Percentiles rank a stretch among this genome's conserved stretches.
Evolutionary conservation across 2,888 invertebrate genomes (phyloP).

Genomic region (Griposia aprilina): DNA sequence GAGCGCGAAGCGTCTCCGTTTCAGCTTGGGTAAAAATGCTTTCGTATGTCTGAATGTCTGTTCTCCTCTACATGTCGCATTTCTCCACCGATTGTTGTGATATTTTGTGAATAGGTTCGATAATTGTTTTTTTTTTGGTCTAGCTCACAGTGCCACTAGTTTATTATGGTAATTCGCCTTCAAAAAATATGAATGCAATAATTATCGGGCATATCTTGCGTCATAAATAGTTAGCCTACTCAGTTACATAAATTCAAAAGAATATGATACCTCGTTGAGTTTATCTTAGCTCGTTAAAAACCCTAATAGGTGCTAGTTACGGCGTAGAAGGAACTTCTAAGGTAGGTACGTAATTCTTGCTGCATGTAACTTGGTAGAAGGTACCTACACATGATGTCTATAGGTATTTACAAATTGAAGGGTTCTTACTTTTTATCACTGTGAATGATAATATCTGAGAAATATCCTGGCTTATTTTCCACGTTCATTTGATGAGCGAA

Average conservation of each 20-base stretch:
- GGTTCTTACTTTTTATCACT: constrained; percentile 89
- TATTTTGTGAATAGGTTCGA: too few species aligned
- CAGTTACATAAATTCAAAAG: neutral
- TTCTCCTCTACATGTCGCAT: too few species aligned
- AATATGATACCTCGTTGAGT: neutral
- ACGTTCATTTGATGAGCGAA: constrained; percentile 90
- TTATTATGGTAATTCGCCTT: neutral
- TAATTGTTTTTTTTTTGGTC: too few species aligned
- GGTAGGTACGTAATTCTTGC: neutral
- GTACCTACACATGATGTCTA: neutral
- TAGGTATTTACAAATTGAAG: neutral
- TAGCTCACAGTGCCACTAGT: neutral
- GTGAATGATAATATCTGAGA: constrained; percentile 91
- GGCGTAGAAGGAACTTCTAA: too few species aligned
- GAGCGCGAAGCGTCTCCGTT: too few species aligned
- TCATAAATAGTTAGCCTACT: neutral
- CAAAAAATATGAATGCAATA: neutral
- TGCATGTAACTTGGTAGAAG: neutral
- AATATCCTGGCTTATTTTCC: constrained; percentile 90
- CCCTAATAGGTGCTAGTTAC: neutral
- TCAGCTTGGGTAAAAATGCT: too few species aligned
- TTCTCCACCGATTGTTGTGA: too few species aligned
- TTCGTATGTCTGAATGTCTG: too few species aligned
- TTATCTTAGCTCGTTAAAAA: neutral
- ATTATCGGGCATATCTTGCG: neutral